Conservation (phyloP, 2,888 invertebrate species). For the Cephus nigrinus region DNA sequence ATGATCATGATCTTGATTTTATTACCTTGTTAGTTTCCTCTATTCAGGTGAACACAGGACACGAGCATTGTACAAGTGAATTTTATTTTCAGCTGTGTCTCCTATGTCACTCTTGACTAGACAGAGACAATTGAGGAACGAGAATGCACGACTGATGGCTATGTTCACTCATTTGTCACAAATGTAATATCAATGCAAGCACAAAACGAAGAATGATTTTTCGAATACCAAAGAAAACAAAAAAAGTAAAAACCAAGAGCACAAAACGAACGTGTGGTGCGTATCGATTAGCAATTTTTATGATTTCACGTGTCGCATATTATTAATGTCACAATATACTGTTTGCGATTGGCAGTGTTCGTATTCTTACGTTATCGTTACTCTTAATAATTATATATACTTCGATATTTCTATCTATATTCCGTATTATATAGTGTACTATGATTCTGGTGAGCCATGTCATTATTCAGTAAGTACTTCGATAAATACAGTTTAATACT, state of each 20-base stretch:
- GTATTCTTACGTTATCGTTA: conserved; percentile 5
- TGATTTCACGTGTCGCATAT: background rate
- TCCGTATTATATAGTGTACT: too few species aligned
- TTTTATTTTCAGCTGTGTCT: conserved; percentile 31
- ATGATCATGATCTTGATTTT: background rate
- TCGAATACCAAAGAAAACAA: too few species aligned
- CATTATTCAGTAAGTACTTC: conserved; percentile 11
- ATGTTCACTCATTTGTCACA: too few species aligned
- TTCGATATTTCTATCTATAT: too few species aligned
- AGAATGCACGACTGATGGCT: too few species aligned
- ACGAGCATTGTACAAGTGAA: conserved; percentile 42
- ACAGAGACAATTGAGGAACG: conserved; percentile 15
- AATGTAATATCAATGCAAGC: too few species aligned
- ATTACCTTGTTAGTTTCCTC: conserved; percentile 1
- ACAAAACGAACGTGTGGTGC: background rate
- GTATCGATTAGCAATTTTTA: conserved; percentile 2
- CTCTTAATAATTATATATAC: conserved; percentile 1
- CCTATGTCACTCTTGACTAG: conserved; percentile 42
- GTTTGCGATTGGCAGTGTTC: conserved; percentile 16
- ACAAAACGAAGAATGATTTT: background rate
- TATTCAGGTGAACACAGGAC: conserved; percentile 40
- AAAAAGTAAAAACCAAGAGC: too few species aligned
- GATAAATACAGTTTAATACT: background rate
- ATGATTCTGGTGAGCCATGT: background rate
- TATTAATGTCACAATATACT: conserved; percentile 9